Base-by-base conservation (phyloP, 2,113 vertebrate genomes). In the Lepus timidus region DNA sequence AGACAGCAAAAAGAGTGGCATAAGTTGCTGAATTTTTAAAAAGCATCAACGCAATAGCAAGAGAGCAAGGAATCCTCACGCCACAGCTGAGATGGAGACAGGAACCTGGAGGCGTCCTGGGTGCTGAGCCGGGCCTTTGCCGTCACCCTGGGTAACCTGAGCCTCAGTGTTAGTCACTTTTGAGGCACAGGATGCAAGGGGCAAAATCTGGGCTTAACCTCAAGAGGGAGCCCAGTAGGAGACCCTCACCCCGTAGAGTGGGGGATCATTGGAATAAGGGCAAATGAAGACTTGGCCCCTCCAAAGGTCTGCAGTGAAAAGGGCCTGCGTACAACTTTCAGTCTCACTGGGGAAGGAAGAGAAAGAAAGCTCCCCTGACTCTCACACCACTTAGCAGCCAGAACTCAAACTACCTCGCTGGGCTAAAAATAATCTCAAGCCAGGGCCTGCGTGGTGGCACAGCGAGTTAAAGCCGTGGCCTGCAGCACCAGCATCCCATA, bases 291-390 rank as follows among this genome's bases (percentile, higher is more conserved):
- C 74, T 73, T 73, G 31, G 29, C 31, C 1, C 36, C 31, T 39
- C 76, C 13, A 52, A 17, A n/a, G 23, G 11, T 25, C 20, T 25
- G 3, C 3, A 17, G 3, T 23, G 58, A 16, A 16, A 58, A 12
- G n/a, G 39, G 17, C 31, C 29, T 0, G 0, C 4, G 7, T 55
- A 31, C 19, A 81, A 27, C 22, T 29, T 22, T 29, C 6, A 36
- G 58, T 68, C 39, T 27, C 14, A 27, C 33, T 20, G 19, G 36
- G 6, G 5, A 17, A 67, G 65, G 29, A 36, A 76, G 27, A 68
- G 25, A 74, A n/a, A 64, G 39, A 14, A 22, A 65, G 49, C 19
- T 9, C 27, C 27, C 29, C 3, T 10, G 51, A 62, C 23, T 23
- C 91, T 73, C 62, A 61, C 23, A 8, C 61, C 5, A 8, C 5